These are phyloP conservation scores for Uria aalge DNA, from an alignment of 2,113 vertebrate genomes.

Conservation along the genomic window DNA sequence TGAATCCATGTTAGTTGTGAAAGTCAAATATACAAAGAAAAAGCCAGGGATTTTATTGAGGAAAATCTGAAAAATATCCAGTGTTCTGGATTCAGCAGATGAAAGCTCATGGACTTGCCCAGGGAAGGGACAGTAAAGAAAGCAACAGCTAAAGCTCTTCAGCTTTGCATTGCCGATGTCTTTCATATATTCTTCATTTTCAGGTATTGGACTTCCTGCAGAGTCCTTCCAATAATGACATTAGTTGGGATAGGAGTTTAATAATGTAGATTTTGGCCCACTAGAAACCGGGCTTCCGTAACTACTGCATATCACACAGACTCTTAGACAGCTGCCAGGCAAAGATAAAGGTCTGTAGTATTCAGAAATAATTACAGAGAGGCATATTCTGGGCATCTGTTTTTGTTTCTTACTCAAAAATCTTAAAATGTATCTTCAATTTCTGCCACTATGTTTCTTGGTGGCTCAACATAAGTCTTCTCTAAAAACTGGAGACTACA, in stretches of 20 bases:
- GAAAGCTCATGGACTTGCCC: background rate
- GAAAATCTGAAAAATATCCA: background rate
- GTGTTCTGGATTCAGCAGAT: background rate
- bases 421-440: background rate
- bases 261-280: background rate
- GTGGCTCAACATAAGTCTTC: background rate
- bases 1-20: background rate
- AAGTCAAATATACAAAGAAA: background rate
- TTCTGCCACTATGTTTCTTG: background rate
- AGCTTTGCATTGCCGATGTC: background rate
- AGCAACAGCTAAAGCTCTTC: background rate
- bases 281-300: background rate
- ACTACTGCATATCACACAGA: background rate
- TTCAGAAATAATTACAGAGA: background rate
- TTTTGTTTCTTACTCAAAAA: background rate
- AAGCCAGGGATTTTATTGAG: background rate
- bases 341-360: background rate
- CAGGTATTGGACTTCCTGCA: background rate
- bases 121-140: background rate
- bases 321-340: background rate
- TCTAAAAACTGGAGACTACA: background rate
- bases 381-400: background rate
- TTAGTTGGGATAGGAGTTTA: background rate
- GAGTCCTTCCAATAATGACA: background rate
- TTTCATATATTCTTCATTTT: background rate